phyloP scores from a whole-genome alignment of 2,888 invertebrate genomes.

The Rugalucina vietnamica region DNA sequence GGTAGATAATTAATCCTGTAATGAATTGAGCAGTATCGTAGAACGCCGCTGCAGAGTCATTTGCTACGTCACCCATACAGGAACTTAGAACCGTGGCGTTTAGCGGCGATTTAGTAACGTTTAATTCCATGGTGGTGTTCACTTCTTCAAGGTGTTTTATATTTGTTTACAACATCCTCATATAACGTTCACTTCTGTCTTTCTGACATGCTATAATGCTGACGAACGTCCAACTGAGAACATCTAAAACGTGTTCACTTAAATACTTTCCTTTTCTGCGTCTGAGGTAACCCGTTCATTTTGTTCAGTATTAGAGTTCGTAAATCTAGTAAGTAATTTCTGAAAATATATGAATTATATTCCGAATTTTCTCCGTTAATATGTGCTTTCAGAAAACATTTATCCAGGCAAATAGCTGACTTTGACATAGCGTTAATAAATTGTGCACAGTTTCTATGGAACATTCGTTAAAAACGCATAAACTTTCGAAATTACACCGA shows the following conservation, averaged over 20 bases:
- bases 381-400: background rate
- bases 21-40: conserved; percentile 72
- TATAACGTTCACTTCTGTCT: background rate
- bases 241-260: background rate
- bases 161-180: background rate
- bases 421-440: background rate
- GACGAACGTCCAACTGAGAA: background rate
- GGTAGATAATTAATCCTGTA: conserved; percentile 78
- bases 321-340: too few relatives aligned
- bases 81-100: conserved; percentile 30
- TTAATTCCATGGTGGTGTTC: conserved; percentile 16
- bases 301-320: too few relatives aligned
- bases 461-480: background rate
- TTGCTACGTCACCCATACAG: conserved; percentile 17
- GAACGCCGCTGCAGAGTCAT: conserved; percentile 62
- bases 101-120: background rate
- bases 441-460: background rate
- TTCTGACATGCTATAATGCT: background rate
- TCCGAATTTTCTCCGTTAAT: too few relatives aligned
- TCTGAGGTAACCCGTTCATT: background rate
- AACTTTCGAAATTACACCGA: background rate
- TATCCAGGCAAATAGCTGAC: background rate
- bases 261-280: background rate
- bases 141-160: background rate
- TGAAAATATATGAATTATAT: too few relatives aligned